A percentile compares a stretch with the other conserved stretches of the same genome.
These are phyloP conservation scores for Antechinus stuartii DNA, from an alignment of 2,113 vertebrate species.

Conservation along the genomic window DNA sequence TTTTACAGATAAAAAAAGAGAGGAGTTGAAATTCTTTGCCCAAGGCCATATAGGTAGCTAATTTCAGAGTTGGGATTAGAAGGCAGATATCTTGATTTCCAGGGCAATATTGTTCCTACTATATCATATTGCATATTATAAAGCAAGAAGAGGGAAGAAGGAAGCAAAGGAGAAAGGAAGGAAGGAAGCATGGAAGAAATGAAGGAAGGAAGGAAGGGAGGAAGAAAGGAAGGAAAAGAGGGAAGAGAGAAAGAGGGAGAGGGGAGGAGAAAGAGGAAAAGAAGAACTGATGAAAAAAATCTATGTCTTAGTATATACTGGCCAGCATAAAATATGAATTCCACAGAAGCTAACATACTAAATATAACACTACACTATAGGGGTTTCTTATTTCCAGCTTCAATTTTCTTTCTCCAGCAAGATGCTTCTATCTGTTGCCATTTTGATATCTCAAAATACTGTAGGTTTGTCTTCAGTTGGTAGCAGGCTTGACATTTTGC, in stretches of 20 bases:
- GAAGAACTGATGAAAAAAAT: background rate
- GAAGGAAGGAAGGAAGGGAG: background rate
- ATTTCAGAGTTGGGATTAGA: background rate
- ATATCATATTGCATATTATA: background rate
- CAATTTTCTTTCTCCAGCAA: constrained; percentile 14
- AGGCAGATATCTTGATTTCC: background rate
- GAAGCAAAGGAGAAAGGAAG: too few species aligned
- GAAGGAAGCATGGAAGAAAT: background rate
- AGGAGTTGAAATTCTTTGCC: background rate
- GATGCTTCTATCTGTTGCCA: constrained; percentile 30
- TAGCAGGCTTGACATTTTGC: constrained; percentile 48
- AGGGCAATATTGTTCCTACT: background rate
- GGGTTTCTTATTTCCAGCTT: background rate
- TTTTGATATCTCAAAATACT: constrained; percentile 17
- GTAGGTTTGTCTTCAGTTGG: constrained; percentile 8
- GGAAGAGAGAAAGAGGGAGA: background rate
- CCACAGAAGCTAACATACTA: background rate
- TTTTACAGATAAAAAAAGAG: background rate
- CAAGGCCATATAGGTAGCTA: background rate
- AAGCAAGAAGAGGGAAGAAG: background rate
- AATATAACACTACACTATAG: background rate
- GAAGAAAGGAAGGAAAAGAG: too few species aligned
- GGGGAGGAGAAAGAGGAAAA: background rate
- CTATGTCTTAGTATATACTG: background rate
- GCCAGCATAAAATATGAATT: background rate